These are phyloP conservation scores for Sphaeramia orbicularis DNA, from an alignment of 2,797 vertebrate genomes.

Conservation along the genomic window DNA sequence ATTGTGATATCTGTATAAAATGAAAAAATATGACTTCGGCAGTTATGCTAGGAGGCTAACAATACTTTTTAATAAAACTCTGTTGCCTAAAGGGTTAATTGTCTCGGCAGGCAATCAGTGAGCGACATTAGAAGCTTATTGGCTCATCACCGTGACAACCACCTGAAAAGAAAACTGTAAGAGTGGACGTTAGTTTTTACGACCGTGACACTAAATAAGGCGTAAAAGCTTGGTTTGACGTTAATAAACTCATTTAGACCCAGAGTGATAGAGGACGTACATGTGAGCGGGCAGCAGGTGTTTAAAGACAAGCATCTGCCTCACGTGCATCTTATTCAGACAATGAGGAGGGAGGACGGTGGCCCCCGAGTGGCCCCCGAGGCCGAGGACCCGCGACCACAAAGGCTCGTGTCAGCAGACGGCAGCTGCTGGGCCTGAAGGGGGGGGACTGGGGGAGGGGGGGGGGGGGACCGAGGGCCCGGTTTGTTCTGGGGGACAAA, in stretches of 20 bases:
- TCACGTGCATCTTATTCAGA: constrained; percentile 46
- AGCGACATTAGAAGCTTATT: neutral
- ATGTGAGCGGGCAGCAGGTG: constrained; percentile 15
- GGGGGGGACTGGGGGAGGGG: too few species aligned
- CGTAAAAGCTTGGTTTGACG: constrained; percentile 8
- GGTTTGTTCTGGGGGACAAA: constrained; percentile 81
- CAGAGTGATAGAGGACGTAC: constrained; percentile 5
- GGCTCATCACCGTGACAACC: constrained; percentile 35
- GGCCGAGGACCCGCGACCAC: constrained; percentile 56
- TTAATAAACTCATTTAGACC: constrained; percentile 10
- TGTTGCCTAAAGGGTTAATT: too few species aligned
- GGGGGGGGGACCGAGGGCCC: constrained; percentile 56
- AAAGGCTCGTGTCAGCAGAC: constrained; percentile 77
- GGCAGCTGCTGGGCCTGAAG: constrained; percentile 78
- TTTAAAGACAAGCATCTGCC: constrained; percentile 70
- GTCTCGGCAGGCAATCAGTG: constrained; percentile 36
- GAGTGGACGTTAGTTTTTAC: neutral
- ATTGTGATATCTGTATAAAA: too few species aligned
- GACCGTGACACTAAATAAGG: neutral
- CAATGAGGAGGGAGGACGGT: constrained; percentile 47
- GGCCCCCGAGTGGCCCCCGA: constrained; percentile 36
- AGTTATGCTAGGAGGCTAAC: too few species aligned
- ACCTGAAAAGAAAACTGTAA: neutral
- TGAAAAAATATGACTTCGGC: too few species aligned
- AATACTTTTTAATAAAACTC: too few species aligned